A percentile compares a stretch with the other conserved stretches of the same genome.
Evolutionary conservation across 2,797 vertebrate species (phyloP).

Genomic region (Hippocampus kuda): DNA sequence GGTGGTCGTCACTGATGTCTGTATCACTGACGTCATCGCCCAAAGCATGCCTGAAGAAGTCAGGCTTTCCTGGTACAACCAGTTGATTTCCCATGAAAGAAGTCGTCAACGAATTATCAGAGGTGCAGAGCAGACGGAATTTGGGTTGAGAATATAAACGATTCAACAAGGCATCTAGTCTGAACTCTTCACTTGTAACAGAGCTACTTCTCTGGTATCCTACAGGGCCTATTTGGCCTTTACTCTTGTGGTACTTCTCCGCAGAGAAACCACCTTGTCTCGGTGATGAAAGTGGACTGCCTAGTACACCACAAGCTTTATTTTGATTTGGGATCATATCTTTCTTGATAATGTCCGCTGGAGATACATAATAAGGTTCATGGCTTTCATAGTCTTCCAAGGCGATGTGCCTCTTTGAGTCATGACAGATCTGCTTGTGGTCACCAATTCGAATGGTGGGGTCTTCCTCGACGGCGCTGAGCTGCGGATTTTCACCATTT

Average conservation of each 20-base stretch:
- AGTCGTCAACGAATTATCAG: slow-evolving; percentile 44
- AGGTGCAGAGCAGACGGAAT: slow-evolving; percentile 51
- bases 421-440: slow-evolving; percentile 14
- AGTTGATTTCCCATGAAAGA: slow-evolving; percentile 51
- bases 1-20: slow-evolving; percentile 54
- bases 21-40: slow-evolving; percentile 51
- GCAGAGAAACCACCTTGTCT: slow-evolving; percentile 12
- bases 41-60: slow-evolving; percentile 35
- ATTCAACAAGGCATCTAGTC: slow-evolving; percentile 23
- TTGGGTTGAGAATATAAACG: slow-evolving; percentile 39
- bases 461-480: slow-evolving; percentile 7
- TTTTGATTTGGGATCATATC: slow-evolving; percentile 19
- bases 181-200: slow-evolving; percentile 20
- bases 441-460: slow-evolving; percentile 26
- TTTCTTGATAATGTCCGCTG: slow-evolving; percentile 44
- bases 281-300: slow-evolving; percentile 7
- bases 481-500: slow-evolving; percentile 10
- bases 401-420: slow-evolving; percentile 9
- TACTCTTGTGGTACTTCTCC: slow-evolving; percentile 22
- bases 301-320: slow-evolving; percentile 11
- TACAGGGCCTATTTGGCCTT: slow-evolving; percentile 2
- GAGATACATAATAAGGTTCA: slow-evolving; percentile 48
- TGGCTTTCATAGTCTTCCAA: slow-evolving; percentile 14
- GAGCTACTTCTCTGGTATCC: slow-evolving; percentile 20
- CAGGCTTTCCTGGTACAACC: slow-evolving; percentile 39